phyloP scores from a whole-genome alignment of 1,140 invertebrate species.

The Formica selysi region DNA sequence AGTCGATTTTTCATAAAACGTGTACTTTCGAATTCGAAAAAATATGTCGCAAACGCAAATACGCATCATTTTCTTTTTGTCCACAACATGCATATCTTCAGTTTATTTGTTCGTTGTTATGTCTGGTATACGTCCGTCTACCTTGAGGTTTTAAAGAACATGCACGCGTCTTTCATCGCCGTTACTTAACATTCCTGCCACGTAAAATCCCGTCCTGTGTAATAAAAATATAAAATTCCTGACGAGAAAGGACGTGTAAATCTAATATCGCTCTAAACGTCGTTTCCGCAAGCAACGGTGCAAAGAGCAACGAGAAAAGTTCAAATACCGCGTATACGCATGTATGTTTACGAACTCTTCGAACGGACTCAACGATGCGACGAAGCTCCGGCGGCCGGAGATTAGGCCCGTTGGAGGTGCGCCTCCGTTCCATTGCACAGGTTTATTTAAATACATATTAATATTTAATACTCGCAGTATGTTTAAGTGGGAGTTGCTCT shows the following conservation, averaged over 20 bases:
- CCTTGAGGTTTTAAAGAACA: slow-evolving; percentile 18
- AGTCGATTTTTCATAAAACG: slow-evolving; percentile 43
- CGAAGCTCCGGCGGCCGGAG: neutral
- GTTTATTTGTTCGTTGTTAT: slow-evolving; percentile 48
- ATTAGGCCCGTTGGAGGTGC: slow-evolving; percentile 29
- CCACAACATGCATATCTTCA: neutral
- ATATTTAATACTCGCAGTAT: slow-evolving; percentile 81
- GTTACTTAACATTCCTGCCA: slow-evolving; percentile 29
- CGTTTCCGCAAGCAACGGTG: slow-evolving; percentile 17
- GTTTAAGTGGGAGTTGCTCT: slow-evolving; percentile 81
- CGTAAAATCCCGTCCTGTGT: slow-evolving; percentile 1
- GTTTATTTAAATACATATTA: slow-evolving; percentile 84
- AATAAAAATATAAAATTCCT: slow-evolving; percentile 2
- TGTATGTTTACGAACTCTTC: neutral
- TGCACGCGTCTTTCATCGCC: slow-evolving; percentile 25
- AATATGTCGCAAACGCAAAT: slow-evolving; percentile 49
- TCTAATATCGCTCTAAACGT: neutral
- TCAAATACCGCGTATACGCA: slow-evolving; percentile 15
- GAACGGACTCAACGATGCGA: neutral
- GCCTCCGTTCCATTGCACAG: slow-evolving; percentile 68
- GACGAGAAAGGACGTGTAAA: slow-evolving; percentile 5
- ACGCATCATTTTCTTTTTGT: slow-evolving; percentile 18
- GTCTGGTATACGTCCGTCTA: slow-evolving; percentile 24
- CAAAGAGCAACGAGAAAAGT: neutral
- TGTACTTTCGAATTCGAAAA: slow-evolving; percentile 49